Percentiles rank a stretch among this genome's conserved stretches.
Evolutionary conservation across 2,113 vertebrate genomes (phyloP).

Genomic region (Hippocampus zosterae): DNA sequence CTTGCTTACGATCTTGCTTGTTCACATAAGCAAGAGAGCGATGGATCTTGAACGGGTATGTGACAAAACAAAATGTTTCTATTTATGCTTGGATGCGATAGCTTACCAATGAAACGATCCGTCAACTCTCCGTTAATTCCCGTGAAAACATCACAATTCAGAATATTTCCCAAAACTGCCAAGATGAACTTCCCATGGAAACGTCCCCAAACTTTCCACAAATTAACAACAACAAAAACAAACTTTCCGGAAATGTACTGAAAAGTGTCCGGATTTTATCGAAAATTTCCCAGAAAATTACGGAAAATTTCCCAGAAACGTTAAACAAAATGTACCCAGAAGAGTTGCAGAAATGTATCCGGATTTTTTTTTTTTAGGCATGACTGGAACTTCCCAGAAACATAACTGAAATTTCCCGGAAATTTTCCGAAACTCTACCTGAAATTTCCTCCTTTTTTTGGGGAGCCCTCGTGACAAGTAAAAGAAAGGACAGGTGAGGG

Average conservation of each 20-base stretch:
- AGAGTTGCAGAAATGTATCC: background rate
- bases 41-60: background rate
- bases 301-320: background rate
- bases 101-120: background rate
- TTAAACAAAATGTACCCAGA: too few species aligned
- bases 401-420: background rate
- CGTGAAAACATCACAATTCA: background rate
- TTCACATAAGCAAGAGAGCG: background rate
- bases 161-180: background rate
- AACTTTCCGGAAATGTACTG: background rate
- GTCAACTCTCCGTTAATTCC: background rate
- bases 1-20: background rate
- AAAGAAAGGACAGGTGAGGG: constrained; percentile 31
- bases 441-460: background rate
- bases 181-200: background rate
- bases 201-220: background rate
- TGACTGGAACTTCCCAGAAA: background rate
- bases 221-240: background rate
- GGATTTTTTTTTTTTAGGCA: background rate
- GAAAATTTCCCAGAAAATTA: background rate
- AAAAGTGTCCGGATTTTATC: background rate
- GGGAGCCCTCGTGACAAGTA: constrained; percentile 11
- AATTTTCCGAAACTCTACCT: background rate
- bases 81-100: too few species aligned
- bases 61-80: background rate